A percentile compares a stretch with the other conserved stretches of the same genome.
phyloP scores from a whole-genome alignment of 2,888 invertebrate species.

The Sinodicranocentrus sp. region DNA sequence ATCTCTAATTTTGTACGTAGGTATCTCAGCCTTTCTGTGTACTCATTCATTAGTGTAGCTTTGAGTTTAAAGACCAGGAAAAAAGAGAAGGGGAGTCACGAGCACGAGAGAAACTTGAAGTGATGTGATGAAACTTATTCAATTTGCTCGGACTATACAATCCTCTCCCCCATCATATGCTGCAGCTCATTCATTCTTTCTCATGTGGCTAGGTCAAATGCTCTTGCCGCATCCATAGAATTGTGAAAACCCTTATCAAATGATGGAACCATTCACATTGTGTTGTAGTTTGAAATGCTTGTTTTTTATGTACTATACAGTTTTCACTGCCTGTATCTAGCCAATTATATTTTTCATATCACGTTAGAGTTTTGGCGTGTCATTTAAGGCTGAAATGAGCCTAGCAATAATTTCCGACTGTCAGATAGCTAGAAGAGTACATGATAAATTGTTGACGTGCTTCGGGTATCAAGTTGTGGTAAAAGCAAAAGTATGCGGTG shows the following conservation, averaged over 20 bases:
- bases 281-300: not conserved
- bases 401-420: constrained; percentile 55
- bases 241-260: not conserved
- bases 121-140: not conserved
- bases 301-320: not conserved
- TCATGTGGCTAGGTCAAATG: not conserved
- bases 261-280: not conserved
- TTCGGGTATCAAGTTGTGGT: constrained; percentile 25
- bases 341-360: constrained; percentile 12
- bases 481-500: not conserved
- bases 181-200: not conserved
- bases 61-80: not conserved
- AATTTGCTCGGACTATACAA: constrained; percentile 13
- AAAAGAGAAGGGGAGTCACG: not conserved
- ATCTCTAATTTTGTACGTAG: not conserved
- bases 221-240: not conserved
- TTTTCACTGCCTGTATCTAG: not conserved
- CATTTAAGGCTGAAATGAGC: constrained; percentile 45
- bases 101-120: not conserved
- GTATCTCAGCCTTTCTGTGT: not conserved
- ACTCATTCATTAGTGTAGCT: not conserved
- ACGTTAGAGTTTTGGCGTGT: constrained; percentile 18
- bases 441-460: constrained; percentile 52
- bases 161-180: not conserved
- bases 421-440: constrained; percentile 34